Base-by-base conservation (phyloP, 2,888 invertebrate genomes). In the Drosophila greeni region DNA sequence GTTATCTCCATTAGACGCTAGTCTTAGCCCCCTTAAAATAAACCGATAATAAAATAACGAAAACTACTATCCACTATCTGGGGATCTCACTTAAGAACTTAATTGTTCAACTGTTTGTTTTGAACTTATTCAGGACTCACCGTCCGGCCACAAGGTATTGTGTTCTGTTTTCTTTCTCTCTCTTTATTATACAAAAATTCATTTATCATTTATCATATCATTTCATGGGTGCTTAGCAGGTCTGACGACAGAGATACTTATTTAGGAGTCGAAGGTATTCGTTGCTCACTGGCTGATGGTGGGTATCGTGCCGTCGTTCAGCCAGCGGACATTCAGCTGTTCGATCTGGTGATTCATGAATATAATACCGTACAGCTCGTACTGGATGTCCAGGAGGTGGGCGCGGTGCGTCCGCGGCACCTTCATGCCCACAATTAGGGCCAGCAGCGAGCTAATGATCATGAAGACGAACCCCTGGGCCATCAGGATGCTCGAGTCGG, bases 301-400 rank as follows among this genome's bases (percentile, higher is more conserved):
- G 23, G 87, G 87, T 37, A 87, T 87, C 29, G 86, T 86, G 55
- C 87, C 87, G 66, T 87, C 87, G 62, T 85, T 85, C 5, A 87
- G 74, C 76, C 85, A 87, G 24, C 75, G 77, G 4, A 87, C 83
- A 73, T 87, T 87, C 5, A 87, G 57, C 64, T 87, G 87, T 40
- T 87, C 87, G 55, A 87, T 87, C 68, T 87, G 86, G 70, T 87
- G 87, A 59, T 87, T 85, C 64, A 82, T 82, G 53, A 87, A 87
- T 56, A 87, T 86, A 47, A 87, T 87, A 48, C 87, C 87, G 37
- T 87, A 73, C 9, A 87, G 67, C 24, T 78, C 83, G 54, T 87
- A 86, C 65, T 87, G 87, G 47, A 87, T 86, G 24, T 87, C 87
- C 56, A 86, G 76, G 18, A 87, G 55, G 1, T 84, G 77, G 31